A percentile compares a stretch with the other conserved stretches of the same genome.
Evolutionary conservation across 2,797 vertebrate genomes (phyloP).

Genomic region (Syndactyla subalaris): DNA sequence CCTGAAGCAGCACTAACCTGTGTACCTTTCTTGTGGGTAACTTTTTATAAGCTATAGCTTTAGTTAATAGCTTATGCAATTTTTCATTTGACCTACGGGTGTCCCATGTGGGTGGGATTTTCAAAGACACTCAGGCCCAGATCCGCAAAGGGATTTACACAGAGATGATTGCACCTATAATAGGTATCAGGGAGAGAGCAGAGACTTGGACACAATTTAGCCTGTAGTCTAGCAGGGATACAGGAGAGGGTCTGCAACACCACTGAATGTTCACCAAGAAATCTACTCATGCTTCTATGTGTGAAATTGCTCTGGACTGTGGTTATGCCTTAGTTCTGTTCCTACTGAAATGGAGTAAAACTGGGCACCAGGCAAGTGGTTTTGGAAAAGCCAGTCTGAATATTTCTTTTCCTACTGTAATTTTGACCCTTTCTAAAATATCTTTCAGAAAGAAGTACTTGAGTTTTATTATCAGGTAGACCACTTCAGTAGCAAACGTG

Average conservation of each 20-base stretch:
- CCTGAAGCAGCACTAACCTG: slow-evolving; percentile 64
- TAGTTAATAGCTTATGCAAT: slow-evolving; percentile 63
- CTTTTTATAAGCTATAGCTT: slow-evolving; percentile 58
- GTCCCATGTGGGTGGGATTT: slow-evolving; percentile 69
- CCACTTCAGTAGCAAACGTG: neutral
- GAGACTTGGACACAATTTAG: neutral
- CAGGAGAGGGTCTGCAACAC: neutral
- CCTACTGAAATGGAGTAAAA: neutral
- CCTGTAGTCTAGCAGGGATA: neutral
- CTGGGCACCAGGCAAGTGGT: neutral
- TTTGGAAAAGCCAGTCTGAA: neutral
- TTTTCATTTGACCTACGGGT: slow-evolving; percentile 67
- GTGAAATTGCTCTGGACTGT: neutral
- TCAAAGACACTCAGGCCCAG: slow-evolving; percentile 17
- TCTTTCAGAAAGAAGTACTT: neutral
- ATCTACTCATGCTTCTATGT: neutral
- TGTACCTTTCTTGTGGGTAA: slow-evolving; percentile 67
- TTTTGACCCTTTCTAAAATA: neutral
- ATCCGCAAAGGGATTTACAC: slow-evolving; percentile 15
- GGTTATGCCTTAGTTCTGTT: neutral
- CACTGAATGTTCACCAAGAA: neutral
- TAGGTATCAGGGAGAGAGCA: neutral
- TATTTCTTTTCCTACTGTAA: neutral
- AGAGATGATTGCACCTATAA: neutral
- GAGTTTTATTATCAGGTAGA: neutral